phyloP scores from a whole-genome alignment of 2,888 invertebrate species.

The Beris chalybata region DNA sequence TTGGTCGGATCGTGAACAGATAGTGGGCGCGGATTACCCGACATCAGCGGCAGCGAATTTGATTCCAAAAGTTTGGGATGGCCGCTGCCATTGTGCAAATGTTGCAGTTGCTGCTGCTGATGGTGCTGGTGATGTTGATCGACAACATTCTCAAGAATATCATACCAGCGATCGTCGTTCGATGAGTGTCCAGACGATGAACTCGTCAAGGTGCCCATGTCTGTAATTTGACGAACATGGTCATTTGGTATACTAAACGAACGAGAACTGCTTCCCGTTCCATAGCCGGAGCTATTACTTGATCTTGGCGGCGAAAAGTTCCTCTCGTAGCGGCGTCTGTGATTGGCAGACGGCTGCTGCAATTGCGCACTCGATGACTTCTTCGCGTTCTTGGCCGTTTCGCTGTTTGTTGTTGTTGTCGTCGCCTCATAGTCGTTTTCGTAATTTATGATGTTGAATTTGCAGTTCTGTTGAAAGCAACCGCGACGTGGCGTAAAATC shows the following conservation, averaged over 20 bases:
- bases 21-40: constrained; percentile 39
- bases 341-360: constrained; percentile 56
- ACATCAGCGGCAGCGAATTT: constrained; percentile 50
- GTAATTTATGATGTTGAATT: constrained; percentile 63
- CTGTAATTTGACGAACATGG: constrained; percentile 39
- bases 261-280: constrained; percentile 66
- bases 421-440: constrained; percentile 66
- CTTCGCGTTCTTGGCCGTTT: constrained; percentile 40
- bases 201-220: constrained; percentile 63
- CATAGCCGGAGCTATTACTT: constrained; percentile 81
- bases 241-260: constrained; percentile 51
- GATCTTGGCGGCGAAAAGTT: constrained; percentile 78
- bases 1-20: constrained; percentile 42
- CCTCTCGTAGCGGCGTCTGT: constrained; percentile 71
- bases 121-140: constrained; percentile 52
- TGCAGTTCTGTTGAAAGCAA: constrained; percentile 66
- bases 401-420: constrained; percentile 35
- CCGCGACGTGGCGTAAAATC: constrained; percentile 72
- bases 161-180: constrained; percentile 67
- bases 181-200: constrained; percentile 66
- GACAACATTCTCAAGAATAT: constrained; percentile 58
- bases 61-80: constrained; percentile 52
- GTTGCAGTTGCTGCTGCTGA: constrained; percentile 49
- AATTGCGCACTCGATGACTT: constrained; percentile 51
- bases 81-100: constrained; percentile 46